Evolutionary conservation across 1,140 invertebrate species (phyloP), one percentile per base, ranked within the genome.

Genomic region (Trichonephila clavipes): DNA sequence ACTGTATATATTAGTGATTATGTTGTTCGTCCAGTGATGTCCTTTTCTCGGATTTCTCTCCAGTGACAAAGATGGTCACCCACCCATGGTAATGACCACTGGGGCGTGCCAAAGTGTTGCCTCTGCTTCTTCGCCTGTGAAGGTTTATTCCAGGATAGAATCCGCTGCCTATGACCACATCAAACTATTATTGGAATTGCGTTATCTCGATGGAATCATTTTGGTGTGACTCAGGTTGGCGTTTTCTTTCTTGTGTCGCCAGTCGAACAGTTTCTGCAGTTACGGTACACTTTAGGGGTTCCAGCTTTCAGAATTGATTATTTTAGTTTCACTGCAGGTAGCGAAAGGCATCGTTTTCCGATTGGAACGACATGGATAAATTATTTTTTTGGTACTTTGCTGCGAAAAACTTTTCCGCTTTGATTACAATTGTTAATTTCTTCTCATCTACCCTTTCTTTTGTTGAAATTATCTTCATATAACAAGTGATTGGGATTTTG

Each of bases 141-240:
- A 82, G 72, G 72, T 91, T 91, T 91, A 91, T 82, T 91, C 88
- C 62, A 59, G 51, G 88, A 90, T 81, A 51, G 44, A 72, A 89
- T 89, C 44, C 40, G 34, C 59, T 66, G 12, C 18, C 89, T 83
- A 24, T 77, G 59, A 91, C 89, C 77, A 77, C 40, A 81, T 82
- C 59, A 28, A 18, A 62, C 59, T 91, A 90, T 90, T 81, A 90
- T 90, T 77, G 88, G 88, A 90, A 61, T 90, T 59, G 66, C 88
- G 64, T 90, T 90, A 44, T 81, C 51, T 81, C 21, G 88, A 21
- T 61, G 51, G 3, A 24, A 69, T 90, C 72, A 90, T 90, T 90
- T 61, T 24, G 69, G 28, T 19, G 8, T 88, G 87, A 88, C 44
- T 88, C 87, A 72, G 8, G 72, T 77, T 19, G 81, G 81, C 8